A percentile compares a stretch with the other conserved stretches of the same genome.
phyloP scores from a whole-genome alignment of 64 coral and sea anemone species.

The Montipora foliosa region DNA sequence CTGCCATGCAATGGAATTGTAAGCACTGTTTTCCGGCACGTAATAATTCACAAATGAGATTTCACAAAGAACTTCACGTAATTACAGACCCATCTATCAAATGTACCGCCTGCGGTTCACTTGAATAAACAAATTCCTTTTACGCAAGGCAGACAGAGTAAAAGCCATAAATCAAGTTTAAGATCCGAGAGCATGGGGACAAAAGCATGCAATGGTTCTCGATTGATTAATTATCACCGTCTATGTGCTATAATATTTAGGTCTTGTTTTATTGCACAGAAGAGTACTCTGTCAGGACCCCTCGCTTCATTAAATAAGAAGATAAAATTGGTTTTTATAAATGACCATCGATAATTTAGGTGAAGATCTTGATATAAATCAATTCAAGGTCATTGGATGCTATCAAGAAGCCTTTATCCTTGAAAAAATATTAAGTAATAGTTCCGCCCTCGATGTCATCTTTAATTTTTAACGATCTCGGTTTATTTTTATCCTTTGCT shows the following conservation, averaged over 20 bases:
- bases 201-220: neutral
- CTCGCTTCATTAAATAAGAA: neutral
- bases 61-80: conserved; percentile 53
- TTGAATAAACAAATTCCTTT: conserved; percentile 57
- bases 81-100: conserved; percentile 57
- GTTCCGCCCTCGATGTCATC: neutral
- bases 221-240: neutral
- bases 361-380: neutral
- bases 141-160: conserved; percentile 8
- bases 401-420: neutral
- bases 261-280: neutral
- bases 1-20: neutral
- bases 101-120: conserved; percentile 20
- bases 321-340: neutral
- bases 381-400: neutral
- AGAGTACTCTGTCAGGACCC: neutral
- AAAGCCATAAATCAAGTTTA: conserved; percentile 1
- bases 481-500: too few species aligned
- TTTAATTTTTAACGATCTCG: neutral
- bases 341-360: neutral
- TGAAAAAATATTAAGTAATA: neutral
- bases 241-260: neutral
- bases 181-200: neutral
- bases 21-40: conserved; percentile 7
- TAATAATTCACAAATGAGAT: conserved; percentile 55